Evolutionary conservation across 2,113 vertebrate species (phyloP), one percentile per base, ranked within the genome.

Genomic region (Bubo blakistoni): DNA sequence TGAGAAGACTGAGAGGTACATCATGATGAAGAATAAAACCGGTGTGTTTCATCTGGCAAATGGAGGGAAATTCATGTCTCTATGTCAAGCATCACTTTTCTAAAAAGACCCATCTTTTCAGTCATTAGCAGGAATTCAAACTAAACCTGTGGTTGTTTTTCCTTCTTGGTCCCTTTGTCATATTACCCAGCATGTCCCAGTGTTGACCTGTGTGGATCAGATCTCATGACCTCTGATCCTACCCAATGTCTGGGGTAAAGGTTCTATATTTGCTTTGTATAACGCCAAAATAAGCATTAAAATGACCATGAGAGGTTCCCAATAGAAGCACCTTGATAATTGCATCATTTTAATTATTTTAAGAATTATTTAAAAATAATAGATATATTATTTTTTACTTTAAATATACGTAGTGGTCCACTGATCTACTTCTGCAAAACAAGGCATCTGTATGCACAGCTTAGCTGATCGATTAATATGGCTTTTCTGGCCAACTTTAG

Each of bases 1-100:
- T 82, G 96, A 93, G 78, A 69, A 79, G 77, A 77, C 73, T 22
- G 88, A 86, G 84, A 94, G 29, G 69, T 84, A 49, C 83, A 55
- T 91, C 29, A 4, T 7, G 59, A 66, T 2, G 17, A 70, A n/a
- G 78, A 40, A 81, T 36, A 22, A 83, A 19, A 90, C 73, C 55
- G 47, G 34, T 44, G 6, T 54, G 34, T 93, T 92, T 89, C 61
- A 51, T 79, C 57, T 86, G 63, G 70, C 73, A 96, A 52, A 79
- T 14, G 26, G 44, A 86, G 65, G 59, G 51, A 38, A 88, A 81
- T 78, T 52, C 4, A 1, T 16, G 51, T 32, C 59, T 85, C 30
- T 71, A 1, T 85, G 46, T 79, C 72, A 71, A 81, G 73, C 72
- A 49, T 18, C 0, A 0, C 73, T 81, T 67, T 63, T 66, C 59